Conservation (phyloP, 1,140 invertebrate genomes). For the Drosophila neocordata region DNA sequence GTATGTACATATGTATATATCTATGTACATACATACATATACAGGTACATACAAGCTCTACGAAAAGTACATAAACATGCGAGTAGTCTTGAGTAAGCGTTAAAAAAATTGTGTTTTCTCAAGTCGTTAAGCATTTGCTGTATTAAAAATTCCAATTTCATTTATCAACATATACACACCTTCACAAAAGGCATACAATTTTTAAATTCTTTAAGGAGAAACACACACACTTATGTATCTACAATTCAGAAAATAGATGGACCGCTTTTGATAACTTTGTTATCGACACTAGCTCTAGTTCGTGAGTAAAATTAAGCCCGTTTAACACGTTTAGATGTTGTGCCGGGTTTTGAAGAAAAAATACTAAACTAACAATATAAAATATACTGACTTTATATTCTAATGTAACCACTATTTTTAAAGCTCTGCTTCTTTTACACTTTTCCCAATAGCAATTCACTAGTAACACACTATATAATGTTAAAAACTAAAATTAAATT, state of each 20-base stretch:
- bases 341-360: neutral
- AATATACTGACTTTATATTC: no score
- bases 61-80: conserved; percentile 54
- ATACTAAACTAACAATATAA: neutral
- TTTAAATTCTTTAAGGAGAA: conserved; percentile 62
- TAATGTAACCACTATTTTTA: no score
- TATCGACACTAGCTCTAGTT: conserved; percentile 48
- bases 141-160: neutral
- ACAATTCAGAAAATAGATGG: conserved; percentile 67
- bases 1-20: conserved; percentile 39
- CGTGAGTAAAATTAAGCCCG: conserved; percentile 19
- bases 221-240: conserved; percentile 69
- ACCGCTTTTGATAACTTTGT: conserved; percentile 55
- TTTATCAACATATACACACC: conserved; percentile 37
- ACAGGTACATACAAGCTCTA: conserved; percentile 48
- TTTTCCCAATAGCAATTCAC: no score
- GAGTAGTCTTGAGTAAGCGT: conserved; percentile 14
- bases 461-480: no score
- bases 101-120: no score
- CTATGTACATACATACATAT: conserved; percentile 47
- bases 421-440: no score
- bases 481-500: no score
- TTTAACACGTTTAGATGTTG: neutral
- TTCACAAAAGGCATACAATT: conserved; percentile 60
- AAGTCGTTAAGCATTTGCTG: neutral